phyloP scores from a whole-genome alignment of 1,140 invertebrate species.

The Phortica variegata region DNA sequence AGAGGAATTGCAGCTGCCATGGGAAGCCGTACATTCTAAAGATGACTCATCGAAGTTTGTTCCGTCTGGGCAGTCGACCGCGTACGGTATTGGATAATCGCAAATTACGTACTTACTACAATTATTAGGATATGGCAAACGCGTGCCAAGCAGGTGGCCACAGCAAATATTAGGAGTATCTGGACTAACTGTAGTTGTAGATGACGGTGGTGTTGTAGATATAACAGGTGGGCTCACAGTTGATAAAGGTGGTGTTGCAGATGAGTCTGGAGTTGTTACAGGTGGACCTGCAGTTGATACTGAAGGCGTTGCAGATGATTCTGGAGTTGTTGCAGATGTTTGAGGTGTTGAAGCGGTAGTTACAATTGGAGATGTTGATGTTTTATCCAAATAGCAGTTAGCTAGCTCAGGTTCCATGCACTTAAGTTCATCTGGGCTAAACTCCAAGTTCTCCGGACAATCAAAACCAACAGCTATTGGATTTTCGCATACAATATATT shows the following conservation, averaged over 20 bases:
- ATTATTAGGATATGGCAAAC: conserved; percentile 33
- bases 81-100: conserved; percentile 31
- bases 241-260: neutral
- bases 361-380: conserved; percentile 7
- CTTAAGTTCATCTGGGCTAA: conserved; percentile 26
- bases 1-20: too few species aligned
- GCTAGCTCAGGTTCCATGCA: conserved; percentile 37
- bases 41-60: conserved; percentile 7
- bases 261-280: conserved; percentile 8
- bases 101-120: conserved; percentile 34
- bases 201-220: neutral
- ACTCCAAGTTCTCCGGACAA: conserved; percentile 31
- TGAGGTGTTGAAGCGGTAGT: conserved; percentile 4
- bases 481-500: conserved; percentile 32
- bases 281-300: neutral
- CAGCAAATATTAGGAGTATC: conserved; percentile 33
- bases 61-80: conserved; percentile 14
- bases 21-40: conserved; percentile 9
- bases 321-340: conserved; percentile 3
- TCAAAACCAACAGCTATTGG: conserved; percentile 41
- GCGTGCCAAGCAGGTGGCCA: conserved; percentile 21
- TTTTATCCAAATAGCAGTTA: conserved; percentile 18
- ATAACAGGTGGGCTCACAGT: too few species aligned
- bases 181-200: conserved; percentile 12
- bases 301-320: conserved; percentile 1